These are phyloP conservation scores for Lepidocyrtinus sp. DNA, from an alignment of 2,888 invertebrate genomes.

Conservation along the genomic window DNA sequence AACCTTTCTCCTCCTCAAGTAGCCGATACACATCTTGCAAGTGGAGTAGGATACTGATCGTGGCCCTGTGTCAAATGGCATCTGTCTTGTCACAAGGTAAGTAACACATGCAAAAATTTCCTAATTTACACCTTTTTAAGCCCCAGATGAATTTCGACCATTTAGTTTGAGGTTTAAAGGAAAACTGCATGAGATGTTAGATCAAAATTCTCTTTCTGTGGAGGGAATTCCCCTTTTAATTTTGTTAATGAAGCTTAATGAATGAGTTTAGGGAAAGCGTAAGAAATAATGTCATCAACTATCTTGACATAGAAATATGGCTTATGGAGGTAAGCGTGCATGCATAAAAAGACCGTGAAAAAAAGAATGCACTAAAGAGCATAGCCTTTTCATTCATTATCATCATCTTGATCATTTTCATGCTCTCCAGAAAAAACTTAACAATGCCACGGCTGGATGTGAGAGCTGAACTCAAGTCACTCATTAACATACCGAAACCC, in stretches of 20 bases:
- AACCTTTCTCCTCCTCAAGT: conserved; percentile 53
- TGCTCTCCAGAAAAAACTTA: too few relatives aligned
- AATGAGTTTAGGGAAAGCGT: not conserved
- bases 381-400: too few relatives aligned
- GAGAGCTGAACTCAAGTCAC: too few relatives aligned
- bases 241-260: conserved; percentile 44
- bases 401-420: too few relatives aligned
- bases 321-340: conserved; percentile 21
- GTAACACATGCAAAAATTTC: conserved; percentile 4
- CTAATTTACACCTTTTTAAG: conserved; percentile 1
- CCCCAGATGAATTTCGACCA: not conserved
- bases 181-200: too few relatives aligned
- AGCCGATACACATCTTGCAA: conserved; percentile 65
- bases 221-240: not conserved
- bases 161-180: not conserved
- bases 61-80: conserved; percentile 69
- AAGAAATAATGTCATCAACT: conserved; percentile 2
- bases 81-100: conserved; percentile 70
- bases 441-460: too few relatives aligned
- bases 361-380: conserved; percentile 20
- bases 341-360: conserved; percentile 18
- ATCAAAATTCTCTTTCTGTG: not conserved
- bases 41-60: conserved; percentile 69
- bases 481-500: too few relatives aligned
- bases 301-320: conserved; percentile 32